A percentile compares a stretch with the other conserved stretches of the same genome.
Conservation (phyloP, 2,113 vertebrate species). For the Protomyctophum bolini region DNA sequence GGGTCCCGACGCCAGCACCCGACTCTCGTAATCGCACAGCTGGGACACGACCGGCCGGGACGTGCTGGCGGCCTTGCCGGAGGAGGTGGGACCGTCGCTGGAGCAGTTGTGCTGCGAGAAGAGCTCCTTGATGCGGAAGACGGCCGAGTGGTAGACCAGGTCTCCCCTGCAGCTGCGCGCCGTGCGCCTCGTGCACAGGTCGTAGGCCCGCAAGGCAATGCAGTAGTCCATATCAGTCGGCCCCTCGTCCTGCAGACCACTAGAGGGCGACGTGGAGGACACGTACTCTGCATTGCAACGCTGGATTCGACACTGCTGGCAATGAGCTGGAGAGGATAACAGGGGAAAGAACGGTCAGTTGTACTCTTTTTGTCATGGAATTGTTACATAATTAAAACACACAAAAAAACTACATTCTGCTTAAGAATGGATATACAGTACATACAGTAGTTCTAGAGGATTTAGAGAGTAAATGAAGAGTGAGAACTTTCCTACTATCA, state of each 20-base stretch:
- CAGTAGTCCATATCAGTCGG: conserved; percentile 79
- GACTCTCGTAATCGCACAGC: conserved; percentile 78
- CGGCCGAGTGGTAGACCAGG: conserved; percentile 83
- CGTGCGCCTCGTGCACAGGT: conserved; percentile 78
- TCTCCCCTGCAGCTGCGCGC: conserved; percentile 82
- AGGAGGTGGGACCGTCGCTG: conserved; percentile 81
- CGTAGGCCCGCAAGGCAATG: conserved; percentile 80
- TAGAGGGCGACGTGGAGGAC: conserved; percentile 78
- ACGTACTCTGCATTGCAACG: conserved; percentile 83
- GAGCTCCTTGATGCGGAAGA: conserved; percentile 84
- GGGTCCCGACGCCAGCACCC: conserved; percentile 55
- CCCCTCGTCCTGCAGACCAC: conserved; percentile 77
- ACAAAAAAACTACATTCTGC: conserved; percentile 6
- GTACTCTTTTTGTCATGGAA: no score
- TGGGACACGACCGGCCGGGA: conserved; percentile 69
- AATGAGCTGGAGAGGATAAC: conserved; percentile 68
- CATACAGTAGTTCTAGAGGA: not conserved
- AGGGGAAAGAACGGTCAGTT: not conserved
- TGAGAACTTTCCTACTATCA: conserved; percentile 54
- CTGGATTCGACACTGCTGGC: conserved; percentile 85
- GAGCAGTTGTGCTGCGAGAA: conserved; percentile 85
- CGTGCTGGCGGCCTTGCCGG: conserved; percentile 71
- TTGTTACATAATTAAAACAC: no score
- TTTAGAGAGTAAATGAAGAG: conserved; percentile 1
- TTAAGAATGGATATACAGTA: conserved; percentile 12